Conservation (phyloP, 2,797 vertebrate genomes). For the Cottoperca gobio region DNA sequence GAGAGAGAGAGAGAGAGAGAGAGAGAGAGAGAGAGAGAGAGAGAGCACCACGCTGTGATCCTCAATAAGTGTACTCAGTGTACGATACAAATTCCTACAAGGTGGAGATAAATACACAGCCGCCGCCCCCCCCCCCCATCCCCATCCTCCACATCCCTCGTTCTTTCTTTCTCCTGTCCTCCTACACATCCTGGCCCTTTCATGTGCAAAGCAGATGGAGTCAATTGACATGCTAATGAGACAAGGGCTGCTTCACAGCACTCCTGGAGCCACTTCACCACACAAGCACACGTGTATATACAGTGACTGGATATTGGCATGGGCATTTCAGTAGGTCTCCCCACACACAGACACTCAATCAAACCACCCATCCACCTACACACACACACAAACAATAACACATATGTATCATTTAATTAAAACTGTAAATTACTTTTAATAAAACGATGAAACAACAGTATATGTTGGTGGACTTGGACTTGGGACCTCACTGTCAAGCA, state of each 20-base stretch:
- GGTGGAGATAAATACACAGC: slow-evolving; percentile 79
- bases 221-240: slow-evolving; percentile 93
- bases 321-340: slow-evolving; percentile 32
- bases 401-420: slow-evolving; percentile 21
- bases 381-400: slow-evolving; percentile 26
- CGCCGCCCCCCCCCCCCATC: slow-evolving; percentile 40
- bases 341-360: slow-evolving; percentile 28
- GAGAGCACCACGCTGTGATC: slow-evolving; percentile 64
- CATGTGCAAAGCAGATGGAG: slow-evolving; percentile 92
- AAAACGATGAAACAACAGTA: slow-evolving; percentile 11
- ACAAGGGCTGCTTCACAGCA: slow-evolving; percentile 84
- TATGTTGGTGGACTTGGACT: slow-evolving; percentile 20
- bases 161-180: slow-evolving; percentile 81
- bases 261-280: slow-evolving; percentile 75
- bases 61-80: slow-evolving; percentile 77
- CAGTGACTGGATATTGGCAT: slow-evolving; percentile 36
- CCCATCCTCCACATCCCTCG: slow-evolving; percentile 63
- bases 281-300: slow-evolving; percentile 50
- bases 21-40: slow-evolving; percentile 6
- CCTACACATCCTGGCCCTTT: slow-evolving; percentile 84
- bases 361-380: slow-evolving; percentile 6
- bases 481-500: neutral
- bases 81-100: slow-evolving; percentile 78
- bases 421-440: slow-evolving; percentile 11
- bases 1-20: too few relatives aligned